These are phyloP conservation scores for Polyergus mexicanus DNA, from an alignment of 1,140 invertebrate genomes.

Conservation along the genomic window DNA sequence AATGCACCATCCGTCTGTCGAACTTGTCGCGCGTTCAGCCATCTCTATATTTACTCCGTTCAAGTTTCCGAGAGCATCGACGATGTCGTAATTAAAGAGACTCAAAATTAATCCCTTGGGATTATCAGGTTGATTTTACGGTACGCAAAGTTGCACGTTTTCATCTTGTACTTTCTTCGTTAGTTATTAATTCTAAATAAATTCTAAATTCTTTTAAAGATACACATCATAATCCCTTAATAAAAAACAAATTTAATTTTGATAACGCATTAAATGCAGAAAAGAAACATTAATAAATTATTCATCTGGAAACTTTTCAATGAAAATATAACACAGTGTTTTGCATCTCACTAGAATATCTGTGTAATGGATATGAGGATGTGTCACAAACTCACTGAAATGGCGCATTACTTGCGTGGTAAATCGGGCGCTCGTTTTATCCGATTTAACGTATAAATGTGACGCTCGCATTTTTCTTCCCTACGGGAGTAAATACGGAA, in stretches of 20 bases:
- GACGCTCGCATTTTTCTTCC: conserved; percentile 74
- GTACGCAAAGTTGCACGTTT: not conserved
- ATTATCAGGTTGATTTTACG: conserved; percentile 21
- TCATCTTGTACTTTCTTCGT: not conserved
- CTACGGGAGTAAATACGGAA: conserved; percentile 56
- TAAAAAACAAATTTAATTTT: conserved; percentile 6
- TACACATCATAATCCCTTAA: not conserved
- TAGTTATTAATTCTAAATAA: conserved; percentile 19
- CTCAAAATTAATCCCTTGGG: conserved; percentile 33
- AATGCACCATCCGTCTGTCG: conserved; percentile 45
- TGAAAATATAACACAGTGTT: conserved; percentile 31
- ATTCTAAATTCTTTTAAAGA: conserved; percentile 20
- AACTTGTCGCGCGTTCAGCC: conserved; percentile 46
- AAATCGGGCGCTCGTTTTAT: conserved; percentile 78
- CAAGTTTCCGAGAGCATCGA: conserved; percentile 25
- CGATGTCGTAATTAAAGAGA: conserved; percentile 55
- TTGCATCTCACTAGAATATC: conserved; percentile 38
- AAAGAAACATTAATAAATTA: conserved; percentile 5
- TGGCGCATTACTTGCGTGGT: conserved; percentile 66
- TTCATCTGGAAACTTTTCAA: conserved; percentile 16
- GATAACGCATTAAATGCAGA: not conserved
- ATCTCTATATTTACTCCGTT: conserved; percentile 47
- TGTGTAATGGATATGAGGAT: conserved; percentile 50
- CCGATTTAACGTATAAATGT: conserved; percentile 72
- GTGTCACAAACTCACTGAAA: conserved; percentile 58